Percentiles rank a stretch among this genome's conserved stretches.
These are phyloP conservation scores for Drosophila nasuta DNA, from an alignment of 1,140 invertebrate genomes.

Conservation along the genomic window DNA sequence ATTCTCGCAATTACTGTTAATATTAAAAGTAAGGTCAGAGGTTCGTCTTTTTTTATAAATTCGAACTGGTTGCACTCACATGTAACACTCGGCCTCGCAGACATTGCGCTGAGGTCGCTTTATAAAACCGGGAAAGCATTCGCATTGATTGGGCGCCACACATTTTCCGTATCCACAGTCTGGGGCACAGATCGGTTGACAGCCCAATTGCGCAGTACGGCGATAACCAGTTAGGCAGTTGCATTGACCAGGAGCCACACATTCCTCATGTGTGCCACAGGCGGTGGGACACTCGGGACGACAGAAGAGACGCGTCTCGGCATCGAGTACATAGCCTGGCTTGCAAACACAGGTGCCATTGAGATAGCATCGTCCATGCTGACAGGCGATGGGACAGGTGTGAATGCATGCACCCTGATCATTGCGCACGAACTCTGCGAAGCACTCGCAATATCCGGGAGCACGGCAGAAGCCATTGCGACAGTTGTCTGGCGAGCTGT, in stretches of 20 bases:
- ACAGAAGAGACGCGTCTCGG: slow-evolving; percentile 85
- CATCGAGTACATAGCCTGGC: slow-evolving; percentile 87
- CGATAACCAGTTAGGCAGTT: slow-evolving; percentile 87
- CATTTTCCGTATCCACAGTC: slow-evolving; percentile 87
- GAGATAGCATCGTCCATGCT: slow-evolving; percentile 83
- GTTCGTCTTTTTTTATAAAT: background rate
- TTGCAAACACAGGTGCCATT: slow-evolving; percentile 87
- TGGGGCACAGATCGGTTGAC: slow-evolving; percentile 76
- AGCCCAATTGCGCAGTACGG: slow-evolving; percentile 64
- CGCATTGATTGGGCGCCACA: slow-evolving; percentile 86
- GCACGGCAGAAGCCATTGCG: slow-evolving; percentile 86
- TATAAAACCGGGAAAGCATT: slow-evolving; percentile 86
- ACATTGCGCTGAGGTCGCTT: slow-evolving; percentile 73
- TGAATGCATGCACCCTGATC: slow-evolving; percentile 69
- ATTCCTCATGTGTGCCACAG: slow-evolving; percentile 84
- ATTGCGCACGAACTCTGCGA: slow-evolving; percentile 86
- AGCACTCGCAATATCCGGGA: slow-evolving; percentile 87
- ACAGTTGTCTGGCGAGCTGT: slow-evolving; percentile 84
- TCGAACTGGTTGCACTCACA: slow-evolving; percentile 52
- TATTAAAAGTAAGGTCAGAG: slow-evolving; percentile 6
- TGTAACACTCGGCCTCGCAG: slow-evolving; percentile 78
- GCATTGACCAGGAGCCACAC: slow-evolving; percentile 86
- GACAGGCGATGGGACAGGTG: slow-evolving; percentile 78
- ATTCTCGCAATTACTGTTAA: slow-evolving; percentile 85
- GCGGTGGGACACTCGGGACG: slow-evolving; percentile 79